Conservation (phyloP, 2,113 vertebrate species). For the Camelus dromedarius region DNA sequence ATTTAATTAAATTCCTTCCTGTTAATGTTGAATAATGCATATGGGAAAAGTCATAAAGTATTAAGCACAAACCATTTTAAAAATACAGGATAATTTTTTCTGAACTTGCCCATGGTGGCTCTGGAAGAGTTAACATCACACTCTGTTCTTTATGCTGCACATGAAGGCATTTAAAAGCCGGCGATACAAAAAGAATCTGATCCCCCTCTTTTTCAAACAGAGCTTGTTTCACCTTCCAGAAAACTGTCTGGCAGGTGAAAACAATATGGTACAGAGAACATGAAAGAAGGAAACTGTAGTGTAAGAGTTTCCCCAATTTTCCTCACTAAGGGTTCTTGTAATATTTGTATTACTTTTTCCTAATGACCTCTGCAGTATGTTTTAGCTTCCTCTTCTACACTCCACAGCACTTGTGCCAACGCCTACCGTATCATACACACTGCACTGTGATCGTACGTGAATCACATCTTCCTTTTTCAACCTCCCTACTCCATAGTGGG, state of each 20-base stretch:
- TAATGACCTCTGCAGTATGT: neutral
- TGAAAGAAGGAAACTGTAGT: neutral
- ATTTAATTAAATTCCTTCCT: neutral
- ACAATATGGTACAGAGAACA: neutral
- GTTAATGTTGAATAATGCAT: neutral
- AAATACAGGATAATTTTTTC: conserved; percentile 2
- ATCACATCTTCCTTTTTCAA: neutral
- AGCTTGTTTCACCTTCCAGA: neutral
- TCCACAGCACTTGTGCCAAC: neutral
- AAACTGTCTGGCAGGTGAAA: neutral
- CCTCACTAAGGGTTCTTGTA: neutral
- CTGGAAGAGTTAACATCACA: neutral
- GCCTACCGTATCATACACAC: neutral
- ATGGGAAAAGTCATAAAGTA: neutral
- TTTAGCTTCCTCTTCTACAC: neutral
- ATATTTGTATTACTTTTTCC: neutral
- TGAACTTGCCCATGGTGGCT: neutral
- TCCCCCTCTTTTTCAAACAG: neutral
- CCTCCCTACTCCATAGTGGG: neutral
- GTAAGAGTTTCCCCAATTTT: neutral
- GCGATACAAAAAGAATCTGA: neutral
- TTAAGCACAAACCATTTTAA: neutral
- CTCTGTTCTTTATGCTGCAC: neutral
- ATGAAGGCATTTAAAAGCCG: neutral
- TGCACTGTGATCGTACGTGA: neutral